A percentile compares a stretch with the other conserved stretches of the same genome.
phyloP scores from a whole-genome alignment of 2,113 vertebrate species.

The Halichoeres trimaculatus region DNA sequence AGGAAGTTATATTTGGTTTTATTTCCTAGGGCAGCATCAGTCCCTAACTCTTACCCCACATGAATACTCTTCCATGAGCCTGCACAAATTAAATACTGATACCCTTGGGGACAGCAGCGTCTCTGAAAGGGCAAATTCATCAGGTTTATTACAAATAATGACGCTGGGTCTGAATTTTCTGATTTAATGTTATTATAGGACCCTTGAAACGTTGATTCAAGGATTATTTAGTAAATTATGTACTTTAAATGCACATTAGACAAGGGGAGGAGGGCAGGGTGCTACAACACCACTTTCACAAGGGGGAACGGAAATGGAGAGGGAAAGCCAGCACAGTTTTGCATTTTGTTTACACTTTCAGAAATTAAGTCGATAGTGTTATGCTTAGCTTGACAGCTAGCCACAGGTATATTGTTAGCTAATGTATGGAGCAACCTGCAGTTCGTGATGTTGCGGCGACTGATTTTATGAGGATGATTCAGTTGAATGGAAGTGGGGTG shows the following conservation, averaged over 20 bases:
- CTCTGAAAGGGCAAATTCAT: neutral
- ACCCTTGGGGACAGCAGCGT: neutral
- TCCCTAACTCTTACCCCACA: slow-evolving; percentile 2
- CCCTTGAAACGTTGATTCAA: neutral
- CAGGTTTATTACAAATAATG: slow-evolving; percentile 16
- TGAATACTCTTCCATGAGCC: slow-evolving; percentile 11
- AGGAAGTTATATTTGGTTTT: slow-evolving; percentile 41
- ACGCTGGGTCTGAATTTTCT: neutral
- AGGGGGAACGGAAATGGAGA: neutral
- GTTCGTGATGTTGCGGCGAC: slow-evolving; percentile 6
- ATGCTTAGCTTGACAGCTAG: slow-evolving; percentile 10
- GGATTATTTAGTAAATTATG: too few species aligned
- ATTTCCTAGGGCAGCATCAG: slow-evolving; percentile 38
- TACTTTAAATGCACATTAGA: neutral
- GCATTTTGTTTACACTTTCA: neutral
- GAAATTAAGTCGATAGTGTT: neutral
- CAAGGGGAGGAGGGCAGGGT: neutral
- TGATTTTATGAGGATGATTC: slow-evolving; percentile 29
- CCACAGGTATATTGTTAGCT: slow-evolving; percentile 29
- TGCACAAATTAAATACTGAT: neutral
- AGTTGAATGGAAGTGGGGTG: slow-evolving; percentile 47
- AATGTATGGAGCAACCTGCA: slow-evolving; percentile 14
- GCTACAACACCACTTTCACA: neutral
- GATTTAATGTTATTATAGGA: neutral
- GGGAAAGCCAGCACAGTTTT: neutral